Conservation (phyloP, 2,888 invertebrate species). For the Octonoba sinensis region DNA sequence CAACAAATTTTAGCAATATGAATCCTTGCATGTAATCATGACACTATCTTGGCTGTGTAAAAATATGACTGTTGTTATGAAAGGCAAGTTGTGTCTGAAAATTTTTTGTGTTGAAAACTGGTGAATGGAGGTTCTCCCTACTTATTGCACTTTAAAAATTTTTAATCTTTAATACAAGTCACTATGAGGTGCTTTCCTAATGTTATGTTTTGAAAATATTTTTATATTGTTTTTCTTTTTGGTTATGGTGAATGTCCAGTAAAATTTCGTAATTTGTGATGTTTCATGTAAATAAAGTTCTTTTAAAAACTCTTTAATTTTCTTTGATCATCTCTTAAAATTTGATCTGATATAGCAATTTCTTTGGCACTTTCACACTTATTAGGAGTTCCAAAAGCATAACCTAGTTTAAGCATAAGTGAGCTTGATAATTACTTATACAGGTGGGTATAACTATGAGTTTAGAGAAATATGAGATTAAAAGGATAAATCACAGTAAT, state of each 20-base stretch:
- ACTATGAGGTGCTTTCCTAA: constrained; percentile 45
- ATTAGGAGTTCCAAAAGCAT: too few species aligned
- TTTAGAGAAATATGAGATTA: too few species aligned
- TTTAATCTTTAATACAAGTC: constrained; percentile 38
- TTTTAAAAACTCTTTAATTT: constrained; percentile 29
- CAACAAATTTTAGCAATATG: too few species aligned
- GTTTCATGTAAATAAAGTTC: constrained; percentile 56
- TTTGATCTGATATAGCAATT: not conserved
- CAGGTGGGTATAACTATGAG: too few species aligned
- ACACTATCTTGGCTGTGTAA: too few species aligned
- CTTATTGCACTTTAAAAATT: constrained; percentile 31
- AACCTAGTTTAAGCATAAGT: too few species aligned
- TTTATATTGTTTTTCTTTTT: constrained; percentile 21
- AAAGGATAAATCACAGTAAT: too few species aligned
- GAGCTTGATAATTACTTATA: too few species aligned
- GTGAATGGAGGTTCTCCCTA: constrained; percentile 36
- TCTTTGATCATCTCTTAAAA: not conserved
- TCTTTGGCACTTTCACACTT: too few species aligned
- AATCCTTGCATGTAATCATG: too few species aligned
- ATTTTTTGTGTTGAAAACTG: constrained; percentile 11
- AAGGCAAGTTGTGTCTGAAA: not conserved
- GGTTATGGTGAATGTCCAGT: constrained; percentile 37
- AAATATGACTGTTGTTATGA: too few species aligned
- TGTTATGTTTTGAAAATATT: constrained; percentile 27
- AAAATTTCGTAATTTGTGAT: constrained; percentile 45